A percentile compares a stretch with the other conserved stretches of the same genome.
phyloP scores from a whole-genome alignment of 2,113 vertebrate genomes.

The Pseudonaja textilis region DNA sequence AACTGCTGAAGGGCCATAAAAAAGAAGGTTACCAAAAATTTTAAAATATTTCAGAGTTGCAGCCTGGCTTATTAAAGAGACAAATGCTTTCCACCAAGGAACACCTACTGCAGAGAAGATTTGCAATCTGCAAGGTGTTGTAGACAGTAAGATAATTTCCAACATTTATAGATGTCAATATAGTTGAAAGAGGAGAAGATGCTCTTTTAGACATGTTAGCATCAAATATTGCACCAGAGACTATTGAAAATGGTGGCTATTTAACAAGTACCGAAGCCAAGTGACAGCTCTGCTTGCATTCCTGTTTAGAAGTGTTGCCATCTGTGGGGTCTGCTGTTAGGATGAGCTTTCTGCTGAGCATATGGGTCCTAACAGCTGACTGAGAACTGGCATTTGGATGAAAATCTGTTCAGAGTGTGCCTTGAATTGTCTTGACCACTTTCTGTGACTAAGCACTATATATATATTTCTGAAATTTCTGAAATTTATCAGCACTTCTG shows the following conservation, averaged over 20 bases:
- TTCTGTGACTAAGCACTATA: not conserved
- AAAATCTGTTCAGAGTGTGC: not conserved
- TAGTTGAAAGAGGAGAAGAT: not conserved
- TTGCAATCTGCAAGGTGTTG: not conserved
- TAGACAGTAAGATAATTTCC: not conserved
- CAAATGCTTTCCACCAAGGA: not conserved
- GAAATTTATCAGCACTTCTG: not conserved
- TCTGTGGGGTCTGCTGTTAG: not conserved
- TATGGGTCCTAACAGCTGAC: not conserved
- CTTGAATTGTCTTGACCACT: not conserved
- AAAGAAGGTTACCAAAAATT: not conserved
- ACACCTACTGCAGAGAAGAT: not conserved
- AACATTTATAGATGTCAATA: not conserved
- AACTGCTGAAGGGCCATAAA: not conserved
- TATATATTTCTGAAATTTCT: not conserved
- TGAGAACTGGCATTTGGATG: not conserved
- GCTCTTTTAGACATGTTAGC: not conserved
- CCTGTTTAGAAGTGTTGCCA: not conserved
- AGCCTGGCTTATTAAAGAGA: not conserved
- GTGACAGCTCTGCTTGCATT: not conserved
- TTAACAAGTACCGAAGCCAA: not conserved
- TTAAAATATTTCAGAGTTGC: not conserved
- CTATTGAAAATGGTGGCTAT: not conserved
- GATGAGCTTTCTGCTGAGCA: not conserved
- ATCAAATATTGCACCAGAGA: not conserved